These are phyloP conservation scores for Python bivittatus DNA, from an alignment of 2,113 vertebrate genomes.

Conservation along the genomic window DNA sequence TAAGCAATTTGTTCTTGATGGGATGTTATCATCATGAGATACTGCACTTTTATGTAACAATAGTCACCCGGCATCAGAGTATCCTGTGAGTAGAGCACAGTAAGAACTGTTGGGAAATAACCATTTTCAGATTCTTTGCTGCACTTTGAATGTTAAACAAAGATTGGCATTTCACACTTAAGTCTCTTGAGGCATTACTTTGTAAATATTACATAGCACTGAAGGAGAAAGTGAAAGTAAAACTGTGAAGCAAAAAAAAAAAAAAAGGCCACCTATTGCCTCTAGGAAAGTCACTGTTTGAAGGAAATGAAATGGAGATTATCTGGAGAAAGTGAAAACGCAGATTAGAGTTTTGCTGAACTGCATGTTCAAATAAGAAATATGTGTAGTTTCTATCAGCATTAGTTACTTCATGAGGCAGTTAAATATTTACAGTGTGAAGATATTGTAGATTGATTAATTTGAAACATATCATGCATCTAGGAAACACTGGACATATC, in stretches of 20 bases:
- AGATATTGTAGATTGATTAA: not conserved
- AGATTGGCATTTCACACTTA: not conserved
- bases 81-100: not conserved
- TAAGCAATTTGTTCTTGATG: not conserved
- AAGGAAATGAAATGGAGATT: not conserved
- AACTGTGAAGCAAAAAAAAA: not conserved
- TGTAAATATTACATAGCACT: not conserved
- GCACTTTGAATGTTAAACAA: not conserved
- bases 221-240: constrained; percentile 18
- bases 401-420: not conserved
- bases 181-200: not conserved
- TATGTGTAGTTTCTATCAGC: not conserved
- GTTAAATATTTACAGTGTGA: not conserved
- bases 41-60: not conserved
- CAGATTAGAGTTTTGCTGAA: not conserved
- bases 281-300: not conserved
- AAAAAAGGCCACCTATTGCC: constrained; percentile 1
- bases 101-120: not conserved
- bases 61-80: not conserved
- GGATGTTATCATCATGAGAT: not conserved
- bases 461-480: not conserved
- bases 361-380: not conserved
- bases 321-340: not conserved
- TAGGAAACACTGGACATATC: not conserved
- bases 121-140: not conserved